Conservation (phyloP, 92 coral and sea anemone species). For the Plumapathes pennacea region DNA sequence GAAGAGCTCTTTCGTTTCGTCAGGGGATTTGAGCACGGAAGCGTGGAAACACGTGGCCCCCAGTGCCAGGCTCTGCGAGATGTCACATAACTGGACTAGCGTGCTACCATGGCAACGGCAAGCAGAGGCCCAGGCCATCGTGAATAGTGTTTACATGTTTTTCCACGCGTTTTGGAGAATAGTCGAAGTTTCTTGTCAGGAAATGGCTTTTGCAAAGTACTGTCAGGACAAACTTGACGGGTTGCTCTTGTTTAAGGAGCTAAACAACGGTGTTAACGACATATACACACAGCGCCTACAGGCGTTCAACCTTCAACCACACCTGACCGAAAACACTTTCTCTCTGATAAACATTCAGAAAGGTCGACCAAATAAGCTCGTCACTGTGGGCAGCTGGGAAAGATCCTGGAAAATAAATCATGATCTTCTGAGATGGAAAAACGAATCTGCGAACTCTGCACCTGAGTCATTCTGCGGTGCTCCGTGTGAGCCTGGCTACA, state of each 20-base stretch:
- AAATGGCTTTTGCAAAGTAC: too few species aligned
- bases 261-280: slow-evolving; percentile 9
- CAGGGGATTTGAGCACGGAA: not conserved
- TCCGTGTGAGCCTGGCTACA: slow-evolving; percentile 63
- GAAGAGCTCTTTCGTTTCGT: too few species aligned
- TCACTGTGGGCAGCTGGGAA: slow-evolving; percentile 75
- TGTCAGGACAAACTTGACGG: slow-evolving; percentile 16
- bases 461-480: slow-evolving; percentile 72
- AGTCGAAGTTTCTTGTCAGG: slow-evolving; percentile 2
- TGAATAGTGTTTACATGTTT: slow-evolving; percentile 55
- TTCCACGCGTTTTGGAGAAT: slow-evolving; percentile 44
- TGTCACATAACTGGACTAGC: too few species aligned
- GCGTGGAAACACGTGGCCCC: slow-evolving; percentile 1
- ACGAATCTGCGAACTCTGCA: not conserved
- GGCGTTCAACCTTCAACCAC: slow-evolving; percentile 16
- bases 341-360: slow-evolving; percentile 52
- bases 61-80: not conserved
- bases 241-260: slow-evolving; percentile 7
- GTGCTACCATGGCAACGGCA: not conserved
- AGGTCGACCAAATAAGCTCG: slow-evolving; percentile 7
- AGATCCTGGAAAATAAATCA: slow-evolving; percentile 66
- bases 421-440: slow-evolving; percentile 47
- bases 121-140: slow-evolving; percentile 51
- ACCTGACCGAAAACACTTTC: slow-evolving; percentile 63
- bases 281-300: slow-evolving; percentile 11